Percentiles rank a stretch among this genome's conserved stretches.
Conservation (phyloP, 2,113 vertebrate species). For the Cricetomys ansorgei region DNA sequence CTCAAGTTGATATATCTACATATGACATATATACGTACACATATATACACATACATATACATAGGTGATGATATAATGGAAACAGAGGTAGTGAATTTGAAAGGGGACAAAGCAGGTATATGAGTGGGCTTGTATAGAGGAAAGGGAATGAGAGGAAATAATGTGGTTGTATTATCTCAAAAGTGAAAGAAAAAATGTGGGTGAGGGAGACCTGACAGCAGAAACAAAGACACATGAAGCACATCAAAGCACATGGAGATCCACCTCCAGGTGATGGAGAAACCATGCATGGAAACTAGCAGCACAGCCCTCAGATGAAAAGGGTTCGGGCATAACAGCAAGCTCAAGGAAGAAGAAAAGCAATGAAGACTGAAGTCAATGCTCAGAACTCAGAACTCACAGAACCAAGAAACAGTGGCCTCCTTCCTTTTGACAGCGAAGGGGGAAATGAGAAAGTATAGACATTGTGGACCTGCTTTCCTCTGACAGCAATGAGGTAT, state of each 20-base stretch:
- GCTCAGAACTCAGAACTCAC: neutral
- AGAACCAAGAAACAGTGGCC: neutral
- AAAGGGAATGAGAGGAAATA: neutral
- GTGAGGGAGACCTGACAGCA: neutral
- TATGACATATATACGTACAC: no score
- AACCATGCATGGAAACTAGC: slow-evolving; percentile 95
- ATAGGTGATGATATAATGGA: neutral
- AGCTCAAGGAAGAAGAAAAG: slow-evolving; percentile 87
- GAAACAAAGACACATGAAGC: neutral
- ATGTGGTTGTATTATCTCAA: neutral
- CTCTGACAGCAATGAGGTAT: neutral
- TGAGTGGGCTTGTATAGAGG: neutral
- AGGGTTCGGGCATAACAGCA: slow-evolving; percentile 91
- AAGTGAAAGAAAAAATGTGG: neutral
- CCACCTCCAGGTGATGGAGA: slow-evolving; percentile 90
- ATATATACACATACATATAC: neutral
- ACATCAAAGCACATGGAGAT: slow-evolving; percentile 86
- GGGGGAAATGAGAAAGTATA: neutral
- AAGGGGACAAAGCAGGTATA: no score
- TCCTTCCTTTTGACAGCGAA: neutral
- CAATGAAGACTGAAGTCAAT: neutral
- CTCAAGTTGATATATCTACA: neutral
- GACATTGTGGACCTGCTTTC: neutral
- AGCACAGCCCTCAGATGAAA: slow-evolving; percentile 92
- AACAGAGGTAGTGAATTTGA: neutral